Evolutionary conservation across 2,888 invertebrate species (phyloP), one percentile per base, ranked within the genome.

Genomic region (Psylliodes chrysocephalus): DNA sequence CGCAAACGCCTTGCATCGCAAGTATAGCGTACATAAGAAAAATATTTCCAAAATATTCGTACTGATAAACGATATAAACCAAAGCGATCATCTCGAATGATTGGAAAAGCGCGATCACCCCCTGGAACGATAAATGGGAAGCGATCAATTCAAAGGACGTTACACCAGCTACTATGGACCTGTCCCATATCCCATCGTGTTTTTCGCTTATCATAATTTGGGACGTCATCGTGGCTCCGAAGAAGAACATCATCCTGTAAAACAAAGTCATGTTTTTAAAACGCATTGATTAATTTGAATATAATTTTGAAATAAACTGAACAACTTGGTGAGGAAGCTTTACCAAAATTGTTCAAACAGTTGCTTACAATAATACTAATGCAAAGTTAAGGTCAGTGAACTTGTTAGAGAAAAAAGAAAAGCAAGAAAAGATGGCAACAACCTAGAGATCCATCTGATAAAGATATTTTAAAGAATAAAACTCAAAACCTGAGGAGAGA

Each of bases 131-230:
- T 55, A 95, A 86, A 80, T 95, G 95, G 0, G 93, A 91, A 66
- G 90, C 81, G 51, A 95, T 84, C 81, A 95, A 91, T 84, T 95
- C 94, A 19, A 87, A 80, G 0, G 92, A 87, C 38, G 87, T 87
- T 10, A 95, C 93, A 6, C 95, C 95, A 68, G 95, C 92, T 5
- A 94, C 91, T 0, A 93, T 85, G 62, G 91, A 92, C 62, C 95
- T 85, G 79, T 95, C 93, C 90, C 95, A 90, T 67, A 95, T 88
- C 4, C 95, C 94, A 79, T 93, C 93, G 72, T 89, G 85, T 38
- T 61, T 61, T 25, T 94, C 94, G 0, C 90, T 85, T 66, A 94
- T 90, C 78, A 94, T 90, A 19, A 92, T 88, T 0, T 92, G 87
- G 0, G 94, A 91, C 0, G 94, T 94, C 76, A 94, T 87, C 28